phyloP scores from a whole-genome alignment of 2,888 invertebrate genomes.

The Beris chalybata region DNA sequence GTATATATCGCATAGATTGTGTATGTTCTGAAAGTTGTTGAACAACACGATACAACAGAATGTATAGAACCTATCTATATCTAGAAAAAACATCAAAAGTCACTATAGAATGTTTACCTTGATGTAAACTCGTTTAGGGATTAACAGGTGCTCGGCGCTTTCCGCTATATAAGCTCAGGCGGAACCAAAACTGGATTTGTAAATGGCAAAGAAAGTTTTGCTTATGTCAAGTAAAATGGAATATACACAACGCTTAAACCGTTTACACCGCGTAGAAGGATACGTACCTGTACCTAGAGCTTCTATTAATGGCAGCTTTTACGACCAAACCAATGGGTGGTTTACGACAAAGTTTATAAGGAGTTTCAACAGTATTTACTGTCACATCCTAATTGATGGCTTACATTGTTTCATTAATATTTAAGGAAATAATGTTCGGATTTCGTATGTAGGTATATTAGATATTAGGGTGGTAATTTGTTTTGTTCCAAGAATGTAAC shows the following conservation, averaged over 20 bases:
- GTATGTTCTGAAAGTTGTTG: too few species aligned
- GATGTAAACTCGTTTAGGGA: conserved; percentile 27
- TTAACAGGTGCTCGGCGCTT: conserved; percentile 21
- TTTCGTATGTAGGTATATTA: too few species aligned
- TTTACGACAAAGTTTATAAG: not conserved
- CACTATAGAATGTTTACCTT: conserved; percentile 24
- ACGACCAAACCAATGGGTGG: not conserved
- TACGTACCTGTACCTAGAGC: too few species aligned
- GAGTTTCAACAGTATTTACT: conserved; percentile 15
- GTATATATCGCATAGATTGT: too few species aligned
- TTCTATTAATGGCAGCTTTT: conserved; percentile 7
- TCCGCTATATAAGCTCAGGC: not conserved
- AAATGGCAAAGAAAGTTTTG: conserved; percentile 4
- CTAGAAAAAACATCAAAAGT: conserved; percentile 23
- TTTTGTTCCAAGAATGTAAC: too few species aligned
- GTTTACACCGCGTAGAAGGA: too few species aligned
- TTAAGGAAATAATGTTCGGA: not conserved
- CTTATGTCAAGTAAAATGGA: not conserved
- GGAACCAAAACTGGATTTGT: conserved; percentile 13
- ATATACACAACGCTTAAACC: too few species aligned
- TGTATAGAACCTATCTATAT: not conserved
- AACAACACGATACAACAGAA: too few species aligned
- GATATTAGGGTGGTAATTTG: too few species aligned
- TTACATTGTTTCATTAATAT: conserved; percentile 21
- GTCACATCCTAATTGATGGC: conserved; percentile 16